Percentiles rank a stretch among this genome's conserved stretches.
These are phyloP conservation scores for Agrochola litura DNA, from an alignment of 2,888 invertebrate species.

Conservation along the genomic window DNA sequence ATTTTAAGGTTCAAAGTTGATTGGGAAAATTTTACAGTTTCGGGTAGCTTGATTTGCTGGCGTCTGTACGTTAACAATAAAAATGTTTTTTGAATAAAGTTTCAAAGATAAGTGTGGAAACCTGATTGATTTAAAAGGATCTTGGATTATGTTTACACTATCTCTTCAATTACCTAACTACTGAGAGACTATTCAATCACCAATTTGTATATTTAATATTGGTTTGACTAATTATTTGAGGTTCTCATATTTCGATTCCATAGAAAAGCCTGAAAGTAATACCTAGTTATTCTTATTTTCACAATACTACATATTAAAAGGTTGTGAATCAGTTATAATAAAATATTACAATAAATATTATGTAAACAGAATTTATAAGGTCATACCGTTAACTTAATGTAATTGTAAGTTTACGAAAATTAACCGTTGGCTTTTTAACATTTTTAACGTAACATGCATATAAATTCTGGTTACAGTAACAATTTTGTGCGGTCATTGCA, in stretches of 20 bases:
- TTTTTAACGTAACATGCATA: constrained; percentile 54
- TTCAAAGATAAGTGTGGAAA: background rate
- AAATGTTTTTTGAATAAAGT: background rate
- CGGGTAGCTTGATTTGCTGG: no score
- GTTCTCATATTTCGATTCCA: background rate
- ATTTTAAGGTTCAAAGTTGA: no score
- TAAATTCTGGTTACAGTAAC: constrained; percentile 55
- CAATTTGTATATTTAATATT: background rate
- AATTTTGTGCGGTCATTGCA: constrained; percentile 31
- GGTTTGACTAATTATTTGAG: background rate
- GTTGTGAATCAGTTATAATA: background rate
- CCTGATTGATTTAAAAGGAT: background rate
- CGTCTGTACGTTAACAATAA: background rate
- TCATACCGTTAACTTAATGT: constrained; percentile 36
- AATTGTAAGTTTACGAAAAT: constrained; percentile 46
- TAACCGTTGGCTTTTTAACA: constrained; percentile 49
- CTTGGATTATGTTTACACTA: background rate
- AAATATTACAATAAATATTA: constrained; percentile 24
- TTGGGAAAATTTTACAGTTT: no score
- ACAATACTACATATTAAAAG: background rate
- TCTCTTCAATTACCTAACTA: background rate
- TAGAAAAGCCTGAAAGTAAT: background rate
- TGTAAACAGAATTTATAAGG: constrained; percentile 25
- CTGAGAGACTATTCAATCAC: background rate
- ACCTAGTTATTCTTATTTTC: background rate